A percentile compares a stretch with the other conserved stretches of the same genome.
Evolutionary conservation across 2,888 invertebrate genomes (phyloP).

Genomic region (Drosophila villosipedis): DNA sequence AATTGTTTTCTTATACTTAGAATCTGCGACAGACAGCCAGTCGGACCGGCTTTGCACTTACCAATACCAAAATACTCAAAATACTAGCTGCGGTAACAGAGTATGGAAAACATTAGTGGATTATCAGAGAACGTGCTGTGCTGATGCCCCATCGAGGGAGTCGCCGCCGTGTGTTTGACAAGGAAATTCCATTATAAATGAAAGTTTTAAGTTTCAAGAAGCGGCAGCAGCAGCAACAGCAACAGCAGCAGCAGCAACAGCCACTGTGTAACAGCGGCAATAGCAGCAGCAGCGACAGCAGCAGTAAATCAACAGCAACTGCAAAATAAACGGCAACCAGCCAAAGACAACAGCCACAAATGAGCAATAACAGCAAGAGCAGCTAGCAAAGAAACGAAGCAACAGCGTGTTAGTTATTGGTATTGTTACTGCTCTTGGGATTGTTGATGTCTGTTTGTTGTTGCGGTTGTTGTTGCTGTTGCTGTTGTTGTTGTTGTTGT

Average conservation of each 20-base stretch:
- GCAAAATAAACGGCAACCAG: conserved; percentile 43
- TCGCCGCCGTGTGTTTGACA: conserved; percentile 66
- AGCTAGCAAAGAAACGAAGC: conserved; percentile 21
- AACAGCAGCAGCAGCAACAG: conserved; percentile 27
- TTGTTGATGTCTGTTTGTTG: conserved; percentile 40
- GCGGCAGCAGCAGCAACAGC: conserved; percentile 17
- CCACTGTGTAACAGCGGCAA: conserved; percentile 47
- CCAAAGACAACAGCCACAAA: conserved; percentile 60
- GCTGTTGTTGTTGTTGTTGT: conserved; percentile 29
- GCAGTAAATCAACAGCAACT: conserved; percentile 48
- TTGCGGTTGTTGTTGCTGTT: conserved; percentile 22
- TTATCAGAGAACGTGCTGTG: conserved; percentile 46
- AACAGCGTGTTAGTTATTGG: conserved; percentile 60
- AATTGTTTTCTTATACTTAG: not conserved
- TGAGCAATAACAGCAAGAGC: conserved; percentile 37
- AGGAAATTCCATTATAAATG: conserved; percentile 77
- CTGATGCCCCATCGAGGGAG: conserved; percentile 40
- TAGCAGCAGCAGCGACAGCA: conserved; percentile 38
- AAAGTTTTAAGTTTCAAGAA: conserved; percentile 67
- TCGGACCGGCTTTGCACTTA: not conserved
- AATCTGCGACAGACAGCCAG: not conserved
- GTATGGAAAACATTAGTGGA: conserved; percentile 63
- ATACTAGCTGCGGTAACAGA: not conserved
- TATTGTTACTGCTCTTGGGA: conserved; percentile 44
- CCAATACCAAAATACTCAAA: not conserved